Base-by-base conservation (phyloP, 2,113 vertebrate genomes). In the Rhinolophus sinicus region DNA sequence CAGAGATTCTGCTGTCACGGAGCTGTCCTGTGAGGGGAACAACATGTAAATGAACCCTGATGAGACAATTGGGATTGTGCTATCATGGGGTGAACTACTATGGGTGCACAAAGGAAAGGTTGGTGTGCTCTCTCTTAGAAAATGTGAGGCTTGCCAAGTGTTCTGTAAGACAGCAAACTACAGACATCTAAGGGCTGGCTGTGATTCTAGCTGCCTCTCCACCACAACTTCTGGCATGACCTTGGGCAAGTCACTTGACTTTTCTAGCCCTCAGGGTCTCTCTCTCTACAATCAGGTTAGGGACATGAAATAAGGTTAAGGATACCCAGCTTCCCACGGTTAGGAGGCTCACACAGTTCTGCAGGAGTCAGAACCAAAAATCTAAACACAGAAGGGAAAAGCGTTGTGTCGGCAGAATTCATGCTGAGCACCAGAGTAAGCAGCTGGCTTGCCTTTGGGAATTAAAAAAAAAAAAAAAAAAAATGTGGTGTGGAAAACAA, bases 401-500 rank as follows among this genome's bases (percentile, higher is more conserved):
- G 69, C 6, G 1, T 0, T 30, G 5, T 1, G 1, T 21, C 64
- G 38, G 26, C 54, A 88, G 72, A 87, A 72, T 70, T 65, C 75
- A 30, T 3, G 30, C 90, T 50, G 62, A 83, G 40, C 76, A 69
- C 70, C 54, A 52, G 24, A 30, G 22, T 50, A 69, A 78, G 64
- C 7, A 35, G 33, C 30, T 40, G 40, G 78, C 28, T 89, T 87
- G n/a, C 14, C 85, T 94, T 54, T 4, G 64, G n/a, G 60, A 83
- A 22, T 35, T 60, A 82, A 86, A 88, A 50, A 50, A 50, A 12
- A 85, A 50, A 50, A 12, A 85, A 21, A 26, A 72, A 86, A 85
- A 89, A 30, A 58, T 12, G 8, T 8, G 50, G 4, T 26, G 14
- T 10, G 18, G 40, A 60, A 72, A 82, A 35, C 30, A 72, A 86